Base-by-base conservation (phyloP, 2,113 vertebrate genomes). In the Vulpes vulpes region DNA sequence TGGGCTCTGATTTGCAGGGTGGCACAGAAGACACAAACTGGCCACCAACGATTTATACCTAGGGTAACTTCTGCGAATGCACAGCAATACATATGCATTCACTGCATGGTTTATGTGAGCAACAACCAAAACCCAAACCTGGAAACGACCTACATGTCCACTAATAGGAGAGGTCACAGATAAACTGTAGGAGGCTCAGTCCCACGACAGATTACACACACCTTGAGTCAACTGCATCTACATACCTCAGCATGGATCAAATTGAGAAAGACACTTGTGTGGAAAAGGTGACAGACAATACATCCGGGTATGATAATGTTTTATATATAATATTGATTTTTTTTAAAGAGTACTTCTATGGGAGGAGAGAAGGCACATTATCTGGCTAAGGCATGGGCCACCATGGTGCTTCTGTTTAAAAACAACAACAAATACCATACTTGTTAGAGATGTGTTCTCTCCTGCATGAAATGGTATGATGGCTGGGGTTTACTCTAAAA, bases 401-500 rank as follows among this genome's bases (percentile, higher is more conserved):
- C 38, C 32, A 0, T 1, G 53, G 76, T 32, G 57, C 32, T 88
- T 22, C 12, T 5, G 32, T 43, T 91, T 32, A 73, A 49, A 32
- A 83, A n/a, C 14, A 69, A 38, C 25, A 19, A 4, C 43, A 17
- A 32, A 79, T 22, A 82, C 17, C n/a, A 5, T 9, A 19, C 38
- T 84, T 35, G 35, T 11, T 38, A 73, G 49, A 55, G 49, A 49
- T 38, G 55, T 9, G 55, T 10, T 57, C 49, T 89, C 92, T 32
- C 83, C 10, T 55, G 76, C 25, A 22, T 79, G 15, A 91, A 67
- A 60, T 11, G 81, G 74, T 7, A 49, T 0, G n/a, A 73, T 3
- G 62, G 17, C 59, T 95, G 59, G 35, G 32, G 90, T 85, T 90
- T 95, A 49, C 60, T 88, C 76, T 30, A 57, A 79, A 79, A 79